Evolutionary conservation across 2,888 invertebrate species (phyloP).

Genomic region (Morpho helenor): DNA sequence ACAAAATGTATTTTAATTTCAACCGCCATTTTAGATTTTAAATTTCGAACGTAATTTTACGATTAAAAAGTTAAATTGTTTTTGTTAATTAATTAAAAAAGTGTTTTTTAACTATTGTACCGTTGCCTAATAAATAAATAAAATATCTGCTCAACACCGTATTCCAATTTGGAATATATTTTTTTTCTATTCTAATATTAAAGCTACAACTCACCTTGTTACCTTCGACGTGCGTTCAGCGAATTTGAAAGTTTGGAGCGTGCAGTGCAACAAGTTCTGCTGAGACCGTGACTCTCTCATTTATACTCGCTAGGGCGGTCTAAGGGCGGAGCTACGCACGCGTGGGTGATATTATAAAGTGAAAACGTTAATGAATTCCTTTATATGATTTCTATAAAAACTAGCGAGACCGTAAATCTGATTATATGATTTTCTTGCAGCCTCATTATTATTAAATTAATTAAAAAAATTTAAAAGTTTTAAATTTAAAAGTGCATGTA

Average conservation of each 20-base stretch:
- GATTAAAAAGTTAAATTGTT: too few species aligned
- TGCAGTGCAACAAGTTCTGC: constrained; percentile 58
- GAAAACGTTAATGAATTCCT: constrained; percentile 9
- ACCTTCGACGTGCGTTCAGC: constrained; percentile 12
- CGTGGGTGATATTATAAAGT: constrained; percentile 37
- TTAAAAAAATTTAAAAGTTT: too few species aligned
- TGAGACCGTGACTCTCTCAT: constrained; percentile 39
- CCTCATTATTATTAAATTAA: too few species aligned
- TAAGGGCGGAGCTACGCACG: constrained; percentile 67
- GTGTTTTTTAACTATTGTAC: too few species aligned
- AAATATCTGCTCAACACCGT: too few species aligned
- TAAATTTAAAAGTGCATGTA: too few species aligned
- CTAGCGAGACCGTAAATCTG: background rate
- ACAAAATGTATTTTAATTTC: background rate
- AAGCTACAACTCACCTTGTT: constrained; percentile 23
- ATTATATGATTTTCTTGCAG: background rate
- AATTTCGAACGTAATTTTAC: background rate
- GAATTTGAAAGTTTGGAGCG: constrained; percentile 35
- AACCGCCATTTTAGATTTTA: background rate
- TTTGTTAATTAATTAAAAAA: too few species aligned
- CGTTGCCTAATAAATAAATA: too few species aligned
- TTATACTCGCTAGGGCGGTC: constrained; percentile 65
- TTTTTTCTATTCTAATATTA: background rate
- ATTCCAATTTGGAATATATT: too few species aligned
- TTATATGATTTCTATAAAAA: constrained; percentile 1